Evolutionary conservation across 2,797 vertebrate genomes (phyloP).

Genomic region (Chanos chanos): DNA sequence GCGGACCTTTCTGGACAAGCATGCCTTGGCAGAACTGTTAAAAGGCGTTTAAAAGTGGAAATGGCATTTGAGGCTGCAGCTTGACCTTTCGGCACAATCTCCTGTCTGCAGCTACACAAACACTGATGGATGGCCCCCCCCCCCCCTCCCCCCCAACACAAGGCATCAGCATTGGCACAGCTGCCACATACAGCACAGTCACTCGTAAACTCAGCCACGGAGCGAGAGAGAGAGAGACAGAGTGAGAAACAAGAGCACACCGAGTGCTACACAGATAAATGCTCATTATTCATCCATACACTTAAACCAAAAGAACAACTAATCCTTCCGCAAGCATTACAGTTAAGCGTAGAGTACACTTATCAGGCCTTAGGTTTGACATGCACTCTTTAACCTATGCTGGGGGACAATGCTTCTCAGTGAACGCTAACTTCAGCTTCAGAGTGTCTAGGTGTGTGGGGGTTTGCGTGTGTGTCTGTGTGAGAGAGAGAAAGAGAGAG

Average conservation of each 20-base stretch:
- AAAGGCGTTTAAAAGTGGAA: slow-evolving; percentile 54
- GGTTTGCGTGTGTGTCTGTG: too few species aligned
- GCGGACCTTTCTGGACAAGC: slow-evolving; percentile 37
- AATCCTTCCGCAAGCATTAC: too few species aligned
- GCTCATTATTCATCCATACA: too few species aligned
- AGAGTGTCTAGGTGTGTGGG: too few species aligned
- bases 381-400: too few species aligned
- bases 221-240: background rate
- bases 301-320: too few species aligned
- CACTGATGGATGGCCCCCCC: slow-evolving; percentile 49
- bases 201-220: slow-evolving; percentile 1
- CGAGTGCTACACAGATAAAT: slow-evolving; percentile 5
- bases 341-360: too few species aligned
- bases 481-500: slow-evolving; percentile 23
- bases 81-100: slow-evolving; percentile 53
- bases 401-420: too few species aligned
- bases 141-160: too few species aligned
- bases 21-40: slow-evolving; percentile 34
- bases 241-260: background rate
- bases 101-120: slow-evolving; percentile 33
- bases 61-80: slow-evolving; percentile 51
- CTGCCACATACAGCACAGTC: slow-evolving; percentile 1
- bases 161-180: slow-evolving; percentile 5
- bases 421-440: too few species aligned
- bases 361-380: too few species aligned